Evolutionary conservation across 2,797 vertebrate species (phyloP), one percentile per base, ranked within the genome.

Genomic region (Anguilla marmorata): DNA sequence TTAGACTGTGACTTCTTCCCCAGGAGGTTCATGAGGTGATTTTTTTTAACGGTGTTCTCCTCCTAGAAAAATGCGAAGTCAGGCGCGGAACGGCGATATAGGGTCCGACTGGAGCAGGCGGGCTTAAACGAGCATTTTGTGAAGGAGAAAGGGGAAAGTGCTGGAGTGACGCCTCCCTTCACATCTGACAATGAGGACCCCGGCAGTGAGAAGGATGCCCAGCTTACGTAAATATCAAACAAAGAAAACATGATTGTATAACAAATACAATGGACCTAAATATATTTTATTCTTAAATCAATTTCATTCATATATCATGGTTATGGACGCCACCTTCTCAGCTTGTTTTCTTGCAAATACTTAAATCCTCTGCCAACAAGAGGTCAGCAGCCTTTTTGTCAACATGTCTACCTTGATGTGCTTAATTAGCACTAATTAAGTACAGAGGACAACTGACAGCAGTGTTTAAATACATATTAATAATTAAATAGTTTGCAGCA

Each of bases 81-180:
- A 87, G 95, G 90, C 45, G 98, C 96, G 80, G 97, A 98, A 90
- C 96, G 94, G 87, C 93, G 89, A 9, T 99, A 97, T 92, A 97
- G 93, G 89, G 92, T 92, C 66, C 95, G 96, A 50, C 95, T 99
- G 90, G 93, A 92, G 93, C 95, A 96, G 91, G 96, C 92, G 0
- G 98, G 98, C 1, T 88, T 99, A 86, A 95, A 96, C 0, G 97
- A 99, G 93, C 95, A 95, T 69, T 99, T 99, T 93, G 95, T 99
- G 85, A 95, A 91, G 90, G 94, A 93, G 91, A 97, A 97, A 85
- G 97, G 96, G 90, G 91, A 93, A 90, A 91, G 89, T 54, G 84
- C 85, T 76, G 86, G 56, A 86, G 91, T 27, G 66, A 83, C 86
- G 45, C 84, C 92, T 11, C 30, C 87, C 2, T 86, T 90, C 82